Evolutionary conservation across 2,888 invertebrate species (phyloP).

Genomic region (Oligia fasciuncula): DNA sequence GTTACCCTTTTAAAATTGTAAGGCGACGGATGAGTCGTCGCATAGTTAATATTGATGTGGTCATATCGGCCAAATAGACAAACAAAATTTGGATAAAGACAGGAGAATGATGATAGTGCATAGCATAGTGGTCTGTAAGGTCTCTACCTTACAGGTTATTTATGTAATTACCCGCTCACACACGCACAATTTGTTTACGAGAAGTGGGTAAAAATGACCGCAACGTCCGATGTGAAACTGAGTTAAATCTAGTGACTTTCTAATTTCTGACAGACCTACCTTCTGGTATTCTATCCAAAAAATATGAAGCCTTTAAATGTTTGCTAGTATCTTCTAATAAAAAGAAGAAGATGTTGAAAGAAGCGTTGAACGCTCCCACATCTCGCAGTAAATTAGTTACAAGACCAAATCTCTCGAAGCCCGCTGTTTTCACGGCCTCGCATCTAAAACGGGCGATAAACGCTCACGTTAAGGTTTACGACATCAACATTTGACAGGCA

Average conservation of each 20-base stretch:
- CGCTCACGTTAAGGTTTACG: conserved; percentile 81
- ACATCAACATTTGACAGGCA: conserved; percentile 78
- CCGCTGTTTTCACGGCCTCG: conserved; percentile 66
- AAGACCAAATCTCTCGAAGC: not conserved
- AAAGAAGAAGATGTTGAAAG: not conserved
- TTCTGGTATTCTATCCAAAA: not conserved
- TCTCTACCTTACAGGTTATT: not conserved
- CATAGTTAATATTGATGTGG: too few species aligned
- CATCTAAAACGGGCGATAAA: conserved; percentile 75
- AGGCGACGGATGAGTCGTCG: too few species aligned
- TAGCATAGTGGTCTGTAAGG: too few species aligned
- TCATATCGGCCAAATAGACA: too few species aligned
- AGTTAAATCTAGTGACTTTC: not conserved
- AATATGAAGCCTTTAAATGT: not conserved
- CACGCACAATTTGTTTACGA: not conserved
- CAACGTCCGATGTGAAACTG: not conserved
- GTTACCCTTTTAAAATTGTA: too few species aligned
- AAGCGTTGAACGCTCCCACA: not conserved
- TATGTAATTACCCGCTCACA: not conserved
- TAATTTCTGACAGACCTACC: not conserved
- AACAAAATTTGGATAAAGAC: too few species aligned
- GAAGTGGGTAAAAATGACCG: not conserved
- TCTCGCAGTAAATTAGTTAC: not conserved
- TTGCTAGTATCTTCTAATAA: not conserved
- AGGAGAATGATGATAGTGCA: too few species aligned